A percentile compares a stretch with the other conserved stretches of the same genome.
These are phyloP conservation scores for Polyodon spathula DNA, from an alignment of 2,113 vertebrate genomes.

Conservation along the genomic window DNA sequence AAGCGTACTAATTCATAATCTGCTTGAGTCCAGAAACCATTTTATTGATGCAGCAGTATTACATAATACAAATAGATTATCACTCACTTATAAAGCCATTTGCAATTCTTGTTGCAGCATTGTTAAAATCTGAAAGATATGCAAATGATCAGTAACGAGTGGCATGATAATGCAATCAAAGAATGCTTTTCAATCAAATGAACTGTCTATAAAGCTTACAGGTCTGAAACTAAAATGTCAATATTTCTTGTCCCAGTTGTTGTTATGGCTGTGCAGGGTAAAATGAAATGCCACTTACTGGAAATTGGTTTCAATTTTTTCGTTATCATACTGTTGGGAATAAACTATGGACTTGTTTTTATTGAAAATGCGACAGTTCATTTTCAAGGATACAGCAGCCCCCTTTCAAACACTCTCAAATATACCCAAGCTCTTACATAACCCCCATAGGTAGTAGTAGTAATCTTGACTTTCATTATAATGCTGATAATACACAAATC, in stretches of 20 bases:
- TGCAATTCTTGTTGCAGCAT: constrained; percentile 10
- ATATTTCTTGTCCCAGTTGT: constrained; percentile 19
- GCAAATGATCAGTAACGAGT: constrained; percentile 8
- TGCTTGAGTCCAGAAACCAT: constrained; percentile 17
- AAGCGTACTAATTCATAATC: constrained; percentile 10
- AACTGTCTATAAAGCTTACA: background rate
- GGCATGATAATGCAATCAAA: constrained; percentile 2
- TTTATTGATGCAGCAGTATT: constrained; percentile 23
- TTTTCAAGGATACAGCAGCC: too few relatives aligned
- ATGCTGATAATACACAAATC: too few relatives aligned
- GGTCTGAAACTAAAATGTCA: background rate
- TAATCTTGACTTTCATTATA: too few relatives aligned
- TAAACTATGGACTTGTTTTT: too few relatives aligned
- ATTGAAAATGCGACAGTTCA: too few relatives aligned
- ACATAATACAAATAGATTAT: constrained; percentile 19
- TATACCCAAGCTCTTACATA: too few relatives aligned
- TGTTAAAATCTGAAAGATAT: constrained; percentile 20
- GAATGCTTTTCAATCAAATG: background rate
- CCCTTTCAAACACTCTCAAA: too few relatives aligned
- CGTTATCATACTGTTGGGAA: too few relatives aligned
- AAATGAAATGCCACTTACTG: too few relatives aligned
- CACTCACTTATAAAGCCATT: constrained; percentile 6
- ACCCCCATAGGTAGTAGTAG: too few relatives aligned
- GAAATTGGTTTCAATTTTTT: too few relatives aligned
- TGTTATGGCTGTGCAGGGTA: too few relatives aligned